A percentile compares a stretch with the other conserved stretches of the same genome.
Conservation (phyloP, 2,888 invertebrate species). For the Caenorhabditis sp. region DNA sequence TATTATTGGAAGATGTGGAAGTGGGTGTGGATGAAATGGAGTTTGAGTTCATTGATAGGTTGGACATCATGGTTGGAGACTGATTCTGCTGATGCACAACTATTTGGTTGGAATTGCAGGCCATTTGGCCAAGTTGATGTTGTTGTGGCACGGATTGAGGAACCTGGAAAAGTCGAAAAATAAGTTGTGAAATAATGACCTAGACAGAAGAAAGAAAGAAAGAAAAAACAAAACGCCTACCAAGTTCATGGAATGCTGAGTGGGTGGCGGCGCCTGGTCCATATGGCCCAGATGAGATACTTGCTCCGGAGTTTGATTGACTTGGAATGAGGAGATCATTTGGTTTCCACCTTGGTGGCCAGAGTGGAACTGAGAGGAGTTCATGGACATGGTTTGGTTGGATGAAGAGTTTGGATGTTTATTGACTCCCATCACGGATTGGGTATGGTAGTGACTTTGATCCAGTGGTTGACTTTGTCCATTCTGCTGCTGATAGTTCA, state of each 20-base stretch:
- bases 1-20: slow-evolving; percentile 7
- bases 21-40: slow-evolving; percentile 7
- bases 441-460: not conserved
- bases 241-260: slow-evolving; percentile 61
- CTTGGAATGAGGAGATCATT: slow-evolving; percentile 39
- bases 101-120: slow-evolving; percentile 30
- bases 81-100: slow-evolving; percentile 20
- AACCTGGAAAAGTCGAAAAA: slow-evolving; percentile 33
- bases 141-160: slow-evolving; percentile 44
- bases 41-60: slow-evolving; percentile 6
- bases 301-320: slow-evolving; percentile 31
- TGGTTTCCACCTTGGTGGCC: slow-evolving; percentile 30
- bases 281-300: slow-evolving; percentile 58
- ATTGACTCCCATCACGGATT: not conserved
- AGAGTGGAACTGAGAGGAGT: slow-evolving; percentile 31
- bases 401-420: not conserved
- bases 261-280: slow-evolving; percentile 54
- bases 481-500: slow-evolving; percentile 8
- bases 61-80: slow-evolving; percentile 17
- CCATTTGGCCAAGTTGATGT: slow-evolving; percentile 38
- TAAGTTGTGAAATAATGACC: slow-evolving; percentile 53
- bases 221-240: slow-evolving; percentile 54
- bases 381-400: slow-evolving; percentile 23
- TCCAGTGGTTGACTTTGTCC: not conserved
- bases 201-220: slow-evolving; percentile 11